Evolutionary conservation across 2,888 invertebrate species (phyloP).

Genomic region (Colostygia pectinataria): DNA sequence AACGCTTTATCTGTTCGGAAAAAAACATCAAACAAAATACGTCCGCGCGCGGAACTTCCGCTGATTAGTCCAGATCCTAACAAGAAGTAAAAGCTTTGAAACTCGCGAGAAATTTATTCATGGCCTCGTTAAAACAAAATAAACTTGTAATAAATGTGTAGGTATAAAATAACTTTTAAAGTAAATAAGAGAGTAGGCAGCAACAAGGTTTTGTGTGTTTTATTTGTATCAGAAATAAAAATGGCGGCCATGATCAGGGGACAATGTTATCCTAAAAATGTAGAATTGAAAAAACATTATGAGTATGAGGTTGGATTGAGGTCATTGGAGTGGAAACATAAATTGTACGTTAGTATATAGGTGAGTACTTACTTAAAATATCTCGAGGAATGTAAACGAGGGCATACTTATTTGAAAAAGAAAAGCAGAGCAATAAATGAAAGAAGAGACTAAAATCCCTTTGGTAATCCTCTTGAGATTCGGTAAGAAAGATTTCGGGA

Average conservation of each 20-base stretch:
- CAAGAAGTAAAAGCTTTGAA: constrained; percentile 16
- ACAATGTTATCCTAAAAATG: neutral
- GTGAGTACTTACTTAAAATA: constrained; percentile 3
- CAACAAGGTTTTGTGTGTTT: no score
- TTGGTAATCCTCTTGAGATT: constrained; percentile 46
- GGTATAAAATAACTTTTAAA: no score
- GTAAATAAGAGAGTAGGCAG: no score
- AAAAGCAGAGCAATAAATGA: constrained; percentile 44
- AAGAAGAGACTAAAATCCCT: constrained; percentile 47
- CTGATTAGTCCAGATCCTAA: constrained; percentile 1
- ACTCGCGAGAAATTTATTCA: constrained; percentile 15
- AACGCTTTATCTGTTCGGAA: no score
- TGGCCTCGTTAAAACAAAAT: constrained; percentile 12
- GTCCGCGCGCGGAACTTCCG: no score
- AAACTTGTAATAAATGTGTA: constrained; percentile 3
- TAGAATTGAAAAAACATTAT: neutral
- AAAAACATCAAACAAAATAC: no score
- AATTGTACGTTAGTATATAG: no score
- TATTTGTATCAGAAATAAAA: no score
- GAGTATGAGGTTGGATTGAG: no score
- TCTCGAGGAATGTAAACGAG: constrained; percentile 7
- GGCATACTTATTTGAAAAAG: constrained; percentile 27
- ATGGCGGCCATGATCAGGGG: no score
- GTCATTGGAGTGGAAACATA: no score
- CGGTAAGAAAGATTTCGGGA: constrained; percentile 39